Evolutionary conservation across 2,797 vertebrate species (phyloP).

Genomic region (Gorsachius magnificus): DNA sequence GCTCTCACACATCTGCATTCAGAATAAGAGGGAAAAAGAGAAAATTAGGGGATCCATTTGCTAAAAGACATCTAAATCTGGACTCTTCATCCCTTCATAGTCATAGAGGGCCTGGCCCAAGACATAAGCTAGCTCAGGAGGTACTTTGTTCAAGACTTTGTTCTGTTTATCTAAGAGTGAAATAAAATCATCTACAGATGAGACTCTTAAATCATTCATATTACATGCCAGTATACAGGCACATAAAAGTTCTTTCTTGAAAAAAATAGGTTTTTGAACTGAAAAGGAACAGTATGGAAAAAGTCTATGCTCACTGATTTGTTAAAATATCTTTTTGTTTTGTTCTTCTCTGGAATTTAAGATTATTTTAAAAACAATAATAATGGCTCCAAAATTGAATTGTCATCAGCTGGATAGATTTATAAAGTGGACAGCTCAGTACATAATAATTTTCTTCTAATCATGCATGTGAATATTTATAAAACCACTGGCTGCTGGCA

Average conservation of each 20-base stretch:
- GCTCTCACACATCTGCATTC: neutral
- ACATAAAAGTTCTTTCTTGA: neutral
- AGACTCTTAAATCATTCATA: neutral
- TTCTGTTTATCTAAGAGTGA: neutral
- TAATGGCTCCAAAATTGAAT: neutral
- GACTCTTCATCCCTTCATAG: neutral
- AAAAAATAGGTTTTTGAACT: neutral
- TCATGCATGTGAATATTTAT: neutral
- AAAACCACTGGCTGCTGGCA: neutral
- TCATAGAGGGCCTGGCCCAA: neutral
- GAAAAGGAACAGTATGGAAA: neutral
- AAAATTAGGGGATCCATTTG: neutral
- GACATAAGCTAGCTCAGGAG: neutral
- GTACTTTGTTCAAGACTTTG: neutral
- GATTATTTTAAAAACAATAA: neutral
- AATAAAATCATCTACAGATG: neutral
- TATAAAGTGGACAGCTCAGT: neutral
- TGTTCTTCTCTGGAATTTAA: neutral
- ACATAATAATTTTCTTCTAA: neutral
- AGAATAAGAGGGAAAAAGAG: neutral
- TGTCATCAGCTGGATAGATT: neutral
- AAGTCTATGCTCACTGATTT: neutral
- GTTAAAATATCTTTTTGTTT: neutral
- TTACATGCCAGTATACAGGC: neutral
- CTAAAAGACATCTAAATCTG: neutral